These are phyloP conservation scores for Drosophila paulistorum DNA, from an alignment of 1,140 invertebrate genomes.

Conservation along the genomic window DNA sequence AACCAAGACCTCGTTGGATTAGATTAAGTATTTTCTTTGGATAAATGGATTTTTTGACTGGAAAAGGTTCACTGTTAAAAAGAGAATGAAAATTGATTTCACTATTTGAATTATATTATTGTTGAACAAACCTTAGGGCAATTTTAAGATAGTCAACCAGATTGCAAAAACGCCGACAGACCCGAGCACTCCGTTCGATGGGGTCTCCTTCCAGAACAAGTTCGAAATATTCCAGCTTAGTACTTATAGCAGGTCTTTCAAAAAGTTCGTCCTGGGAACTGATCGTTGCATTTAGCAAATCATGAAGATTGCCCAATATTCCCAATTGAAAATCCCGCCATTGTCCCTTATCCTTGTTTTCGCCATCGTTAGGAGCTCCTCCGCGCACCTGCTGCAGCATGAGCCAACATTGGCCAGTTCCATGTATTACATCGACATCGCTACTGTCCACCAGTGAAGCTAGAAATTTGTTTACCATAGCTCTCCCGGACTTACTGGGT, in stretches of 20 bases:
- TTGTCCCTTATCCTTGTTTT: slow-evolving; percentile 24
- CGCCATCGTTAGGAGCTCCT: slow-evolving; percentile 1
- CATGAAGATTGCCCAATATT: slow-evolving; percentile 28
- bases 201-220: slow-evolving; percentile 34
- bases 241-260: background rate
- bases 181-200: slow-evolving; percentile 29
- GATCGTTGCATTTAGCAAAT: slow-evolving; percentile 21
- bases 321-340: slow-evolving; percentile 35
- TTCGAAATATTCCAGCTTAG: slow-evolving; percentile 24
- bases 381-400: slow-evolving; percentile 37
- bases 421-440: slow-evolving; percentile 39
- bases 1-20: slow-evolving; percentile 31
- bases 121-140: slow-evolving; percentile 24
- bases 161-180: slow-evolving; percentile 38
- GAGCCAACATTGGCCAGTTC: slow-evolving; percentile 41
- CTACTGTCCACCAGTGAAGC: slow-evolving; percentile 25
- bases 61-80: slow-evolving; percentile 32
- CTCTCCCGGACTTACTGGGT: slow-evolving; percentile 36
- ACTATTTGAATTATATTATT: background rate
- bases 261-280: slow-evolving; percentile 1
- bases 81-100: background rate
- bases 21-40: slow-evolving; percentile 34
- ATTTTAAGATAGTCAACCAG: slow-evolving; percentile 35
- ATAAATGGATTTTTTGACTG: slow-evolving; percentile 30
- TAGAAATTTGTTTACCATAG: slow-evolving; percentile 19